These are phyloP conservation scores for Branchellion lobata DNA, from an alignment of 2,888 invertebrate genomes.

Conservation along the genomic window DNA sequence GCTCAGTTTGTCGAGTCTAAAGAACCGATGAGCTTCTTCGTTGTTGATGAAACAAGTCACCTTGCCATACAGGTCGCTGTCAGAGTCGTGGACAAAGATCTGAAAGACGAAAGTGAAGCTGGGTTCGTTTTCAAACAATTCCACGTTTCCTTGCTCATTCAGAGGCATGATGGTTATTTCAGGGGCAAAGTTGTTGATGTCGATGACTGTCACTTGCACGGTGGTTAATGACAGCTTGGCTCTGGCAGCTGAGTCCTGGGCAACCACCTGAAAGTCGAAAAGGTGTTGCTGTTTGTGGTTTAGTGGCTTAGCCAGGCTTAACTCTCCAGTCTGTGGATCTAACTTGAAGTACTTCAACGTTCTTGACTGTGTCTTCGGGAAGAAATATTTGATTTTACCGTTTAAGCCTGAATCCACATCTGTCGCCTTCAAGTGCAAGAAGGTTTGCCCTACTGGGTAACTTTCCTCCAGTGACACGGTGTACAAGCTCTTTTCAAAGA, in stretches of 20 bases:
- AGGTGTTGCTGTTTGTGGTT: not conserved
- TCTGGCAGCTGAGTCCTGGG: not conserved
- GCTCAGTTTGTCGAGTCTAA: not conserved
- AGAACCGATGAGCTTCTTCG: not conserved
- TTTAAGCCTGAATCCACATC: slow-evolving; percentile 17
- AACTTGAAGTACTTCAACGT: not conserved
- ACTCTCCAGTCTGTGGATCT: slow-evolving; percentile 8
- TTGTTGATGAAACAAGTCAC: not conserved
- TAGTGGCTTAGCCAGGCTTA: not conserved
- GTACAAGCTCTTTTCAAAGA: slow-evolving; percentile 23
- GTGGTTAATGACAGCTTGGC: not conserved
- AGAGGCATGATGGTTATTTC: not conserved
- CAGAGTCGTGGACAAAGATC: not conserved
- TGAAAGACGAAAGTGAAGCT: slow-evolving; percentile 15
- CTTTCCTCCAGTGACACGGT: not conserved
- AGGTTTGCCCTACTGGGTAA: not conserved
- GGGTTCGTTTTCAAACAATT: slow-evolving; percentile 20
- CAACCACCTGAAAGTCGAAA: slow-evolving; percentile 5
- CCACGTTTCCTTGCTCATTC: not conserved
- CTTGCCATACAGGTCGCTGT: slow-evolving; percentile 25
- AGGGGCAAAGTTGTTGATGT: slow-evolving; percentile 27
- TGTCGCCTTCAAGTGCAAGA: not conserved
- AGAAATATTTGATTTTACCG: slow-evolving; percentile 8
- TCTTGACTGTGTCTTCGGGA: not conserved
- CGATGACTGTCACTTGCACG: not conserved